Conservation (phyloP, 2,888 invertebrate species). For the Rhagophthalmus giganteus region DNA sequence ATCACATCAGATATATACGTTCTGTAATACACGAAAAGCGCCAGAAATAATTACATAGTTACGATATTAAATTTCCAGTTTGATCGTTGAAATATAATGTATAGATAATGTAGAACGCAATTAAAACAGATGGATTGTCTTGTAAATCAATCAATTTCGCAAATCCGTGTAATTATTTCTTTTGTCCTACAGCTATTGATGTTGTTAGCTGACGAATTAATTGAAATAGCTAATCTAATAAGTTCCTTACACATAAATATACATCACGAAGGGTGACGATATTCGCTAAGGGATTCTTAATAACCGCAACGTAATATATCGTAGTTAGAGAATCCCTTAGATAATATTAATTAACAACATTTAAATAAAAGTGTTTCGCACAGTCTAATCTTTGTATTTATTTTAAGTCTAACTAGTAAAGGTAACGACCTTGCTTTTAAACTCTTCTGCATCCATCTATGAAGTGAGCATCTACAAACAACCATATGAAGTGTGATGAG, state of each 20-base stretch:
- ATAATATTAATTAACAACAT: slow-evolving; percentile 20
- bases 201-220: slow-evolving; percentile 47
- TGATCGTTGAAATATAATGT: too few relatives aligned
- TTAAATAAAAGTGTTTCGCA: slow-evolving; percentile 18
- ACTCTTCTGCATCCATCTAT: slow-evolving; percentile 5
- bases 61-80: slow-evolving; percentile 40
- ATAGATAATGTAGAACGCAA: too few relatives aligned
- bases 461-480: slow-evolving; percentile 8
- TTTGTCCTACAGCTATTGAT: slow-evolving; percentile 48
- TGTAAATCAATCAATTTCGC: too few relatives aligned
- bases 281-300: slow-evolving; percentile 16
- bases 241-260: slow-evolving; percentile 38
- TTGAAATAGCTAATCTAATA: slow-evolving; percentile 36
- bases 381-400: slow-evolving; percentile 20
- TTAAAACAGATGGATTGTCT: slow-evolving; percentile 33
- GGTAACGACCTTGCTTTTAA: not conserved
- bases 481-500: slow-evolving; percentile 7
- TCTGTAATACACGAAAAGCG: slow-evolving; percentile 49
- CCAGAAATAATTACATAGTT: slow-evolving; percentile 48
- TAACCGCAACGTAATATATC: slow-evolving; percentile 2
- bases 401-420: slow-evolving; percentile 12
- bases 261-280: slow-evolving; percentile 30
- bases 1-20: slow-evolving; percentile 52
- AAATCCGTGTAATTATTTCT: slow-evolving; percentile 46
- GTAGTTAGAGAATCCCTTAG: slow-evolving; percentile 7